Conservation (phyloP, 1,140 invertebrate genomes). For the Anastatus disparis region DNA sequence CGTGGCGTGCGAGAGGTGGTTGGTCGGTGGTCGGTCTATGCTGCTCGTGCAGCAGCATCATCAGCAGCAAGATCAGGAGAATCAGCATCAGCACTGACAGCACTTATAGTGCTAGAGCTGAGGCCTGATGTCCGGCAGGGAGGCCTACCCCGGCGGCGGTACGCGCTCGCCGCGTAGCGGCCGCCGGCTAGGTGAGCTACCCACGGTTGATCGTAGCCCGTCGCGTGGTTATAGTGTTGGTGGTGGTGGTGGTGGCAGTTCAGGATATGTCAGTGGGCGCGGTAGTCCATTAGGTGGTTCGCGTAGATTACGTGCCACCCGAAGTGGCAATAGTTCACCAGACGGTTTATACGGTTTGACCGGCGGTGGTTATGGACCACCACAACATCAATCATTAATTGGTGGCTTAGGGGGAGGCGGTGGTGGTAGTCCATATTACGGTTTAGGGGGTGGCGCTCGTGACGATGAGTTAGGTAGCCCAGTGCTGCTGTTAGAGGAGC, state of each 20-base stretch:
- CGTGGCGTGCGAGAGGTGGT: too few relatives aligned
- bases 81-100: too few relatives aligned
- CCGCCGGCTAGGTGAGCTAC: conserved; percentile 75
- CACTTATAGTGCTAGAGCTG: too few relatives aligned
- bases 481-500: conserved; percentile 72
- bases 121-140: conserved; percentile 21
- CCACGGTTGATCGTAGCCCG: conserved; percentile 86
- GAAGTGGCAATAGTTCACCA: conserved; percentile 71
- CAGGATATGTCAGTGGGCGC: conserved; percentile 66
- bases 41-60: too few relatives aligned
- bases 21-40: too few relatives aligned
- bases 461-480: conserved; percentile 80
- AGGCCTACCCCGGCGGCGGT: conserved; percentile 56
- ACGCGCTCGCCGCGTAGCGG: conserved; percentile 73
- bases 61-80: too few relatives aligned
- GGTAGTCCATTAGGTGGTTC: conserved; percentile 55
- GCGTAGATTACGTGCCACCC: conserved; percentile 66
- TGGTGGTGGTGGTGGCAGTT: conserved; percentile 71
- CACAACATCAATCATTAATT: conserved; percentile 58
- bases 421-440: conserved; percentile 75
- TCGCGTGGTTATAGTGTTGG: conserved; percentile 77
- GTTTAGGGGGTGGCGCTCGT: conserved; percentile 76
- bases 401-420: conserved; percentile 72
- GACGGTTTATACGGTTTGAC: neutral
- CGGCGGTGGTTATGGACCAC: conserved; percentile 9